Conservation (phyloP, 1,140 invertebrate genomes). For the Drosophila bocki region DNA sequence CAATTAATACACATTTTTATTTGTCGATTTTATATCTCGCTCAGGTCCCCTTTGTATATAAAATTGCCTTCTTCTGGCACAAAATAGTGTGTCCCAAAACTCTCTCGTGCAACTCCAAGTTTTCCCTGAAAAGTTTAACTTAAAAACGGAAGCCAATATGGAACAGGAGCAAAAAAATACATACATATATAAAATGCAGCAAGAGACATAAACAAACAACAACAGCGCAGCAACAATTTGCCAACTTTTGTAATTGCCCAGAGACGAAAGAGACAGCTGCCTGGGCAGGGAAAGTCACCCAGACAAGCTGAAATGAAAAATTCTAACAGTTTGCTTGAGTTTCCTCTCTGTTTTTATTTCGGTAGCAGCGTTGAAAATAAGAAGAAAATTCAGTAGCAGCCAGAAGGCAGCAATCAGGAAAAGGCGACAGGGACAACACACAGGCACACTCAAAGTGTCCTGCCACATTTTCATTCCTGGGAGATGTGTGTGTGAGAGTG, state of each 20-base stretch:
- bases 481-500: background rate
- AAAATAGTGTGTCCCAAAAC: background rate
- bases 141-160: constrained; percentile 25
- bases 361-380: constrained; percentile 20
- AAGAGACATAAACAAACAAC: constrained; percentile 52
- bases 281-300: background rate
- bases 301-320: constrained; percentile 53
- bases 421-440: constrained; percentile 21
- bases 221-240: constrained; percentile 39
- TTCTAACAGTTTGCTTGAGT: constrained; percentile 36
- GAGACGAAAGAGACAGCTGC: constrained; percentile 4
- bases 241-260: constrained; percentile 65
- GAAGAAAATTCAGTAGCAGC: constrained; percentile 16
- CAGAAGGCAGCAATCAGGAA: constrained; percentile 40
- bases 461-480: constrained; percentile 19
- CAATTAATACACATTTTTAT: background rate
- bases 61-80: no score
- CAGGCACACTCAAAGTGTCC: constrained; percentile 32
- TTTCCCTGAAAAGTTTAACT: constrained; percentile 21
- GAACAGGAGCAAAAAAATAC: constrained; percentile 5
- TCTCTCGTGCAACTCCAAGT: background rate
- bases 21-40: background rate
- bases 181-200: constrained; percentile 41
- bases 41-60: background rate
- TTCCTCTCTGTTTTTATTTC: constrained; percentile 23